Evolutionary conservation across 2,888 invertebrate species (phyloP), one percentile per base, ranked within the genome.

Genomic region (Heliconius erato): DNA sequence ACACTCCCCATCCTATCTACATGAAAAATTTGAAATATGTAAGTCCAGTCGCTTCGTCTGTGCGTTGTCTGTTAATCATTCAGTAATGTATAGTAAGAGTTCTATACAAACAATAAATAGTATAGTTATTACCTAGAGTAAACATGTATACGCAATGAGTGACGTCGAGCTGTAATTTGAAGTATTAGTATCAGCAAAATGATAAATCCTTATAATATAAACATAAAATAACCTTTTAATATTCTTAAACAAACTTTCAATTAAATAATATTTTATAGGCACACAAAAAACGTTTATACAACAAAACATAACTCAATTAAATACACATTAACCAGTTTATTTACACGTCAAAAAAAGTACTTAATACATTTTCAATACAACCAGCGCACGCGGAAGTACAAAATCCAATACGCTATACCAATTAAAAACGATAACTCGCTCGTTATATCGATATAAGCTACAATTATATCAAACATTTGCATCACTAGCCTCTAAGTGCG

Each of bases 401-500:
- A 63, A 74, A 68, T n/a, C 9, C 65, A 11, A 54, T 14, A n/a
- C 23, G 71, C 26, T 3, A 63, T 79, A 72, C 65, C 44, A 74
- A 74, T 74, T 80, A 80, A 80, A 74, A 35, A 54, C 7, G 76
- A 76, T 59, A 76, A 40, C 44, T 67, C 65, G 65, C 26, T 78
- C 77, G 28, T 67, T 78, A 49, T 78, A 68, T 78, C 78, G 78
- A 78, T 78, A 78, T 68, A 32, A 78, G 76, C 59, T 35, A 76
- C 76, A 76, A 76, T 76, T 76, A 76, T 81, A 82, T 84, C 77
- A 74, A 80, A 76, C 63, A 40, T 76, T 86, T 86, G 85, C 91
- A 89, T 84, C 91, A 90, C 92, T 92, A 90, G 83, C 82, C 84
- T 85, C 87, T 87, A 89, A 90, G 89, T 88, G 88, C 87, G 87